These are phyloP conservation scores for Prunella himalayana DNA, from an alignment of 2,113 vertebrate species.

Conservation along the genomic window DNA sequence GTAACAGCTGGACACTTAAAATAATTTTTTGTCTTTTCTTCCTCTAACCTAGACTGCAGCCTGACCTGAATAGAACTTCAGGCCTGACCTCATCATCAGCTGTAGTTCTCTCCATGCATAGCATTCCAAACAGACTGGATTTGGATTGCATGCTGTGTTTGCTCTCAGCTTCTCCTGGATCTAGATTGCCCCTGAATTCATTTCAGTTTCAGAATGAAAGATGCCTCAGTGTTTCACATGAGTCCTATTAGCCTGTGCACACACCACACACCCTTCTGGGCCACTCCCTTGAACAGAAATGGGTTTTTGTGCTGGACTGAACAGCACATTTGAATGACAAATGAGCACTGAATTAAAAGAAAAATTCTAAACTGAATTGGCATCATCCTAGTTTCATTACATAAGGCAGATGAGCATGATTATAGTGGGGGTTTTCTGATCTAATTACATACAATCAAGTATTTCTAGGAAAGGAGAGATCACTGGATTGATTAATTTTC, in stretches of 20 bases:
- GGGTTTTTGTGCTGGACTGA: not conserved
- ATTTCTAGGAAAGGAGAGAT: not conserved
- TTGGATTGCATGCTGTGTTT: not conserved
- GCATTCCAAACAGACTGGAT: not conserved
- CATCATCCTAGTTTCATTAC: not conserved
- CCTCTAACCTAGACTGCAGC: not conserved
- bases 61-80: not conserved
- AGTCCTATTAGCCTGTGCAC: not conserved
- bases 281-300: not conserved
- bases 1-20: not conserved
- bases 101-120: not conserved
- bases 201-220: not conserved
- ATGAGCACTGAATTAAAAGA: not conserved
- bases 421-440: not conserved
- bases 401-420: not conserved
- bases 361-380: not conserved
- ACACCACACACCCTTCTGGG: not conserved
- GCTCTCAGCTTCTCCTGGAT: not conserved
- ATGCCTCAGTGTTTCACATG: not conserved
- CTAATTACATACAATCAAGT: not conserved
- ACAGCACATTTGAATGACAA: not conserved
- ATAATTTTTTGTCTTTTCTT: not conserved
- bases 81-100: not conserved
- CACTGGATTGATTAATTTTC: not conserved
- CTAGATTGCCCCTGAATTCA: not conserved